Base-by-base conservation (phyloP, 1,140 invertebrate genomes). In the Formica selysi region DNA sequence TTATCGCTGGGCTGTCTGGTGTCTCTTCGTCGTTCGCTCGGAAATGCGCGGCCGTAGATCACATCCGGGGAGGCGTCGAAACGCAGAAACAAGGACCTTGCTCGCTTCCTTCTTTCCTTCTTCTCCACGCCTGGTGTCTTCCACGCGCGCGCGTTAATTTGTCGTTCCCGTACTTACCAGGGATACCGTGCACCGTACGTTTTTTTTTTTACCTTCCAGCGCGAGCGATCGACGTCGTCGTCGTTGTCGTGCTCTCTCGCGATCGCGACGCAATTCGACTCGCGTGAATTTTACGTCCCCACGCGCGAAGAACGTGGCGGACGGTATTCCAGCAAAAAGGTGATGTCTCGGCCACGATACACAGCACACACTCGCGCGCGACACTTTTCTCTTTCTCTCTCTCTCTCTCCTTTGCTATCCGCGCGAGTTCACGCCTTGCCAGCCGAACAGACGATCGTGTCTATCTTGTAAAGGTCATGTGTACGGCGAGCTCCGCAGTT, bases 381-480 rank as follows among this genome's bases (percentile, higher is more conserved):
- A 59, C 41, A 57, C 36, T 38, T 80, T 29, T 65, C 54, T 41
- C 36, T 70, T 22, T 62, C 10, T n/a, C 26, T 36, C 10, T 59
- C 19, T 70, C 36, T 57, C 16, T 78, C 8, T 32, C 16, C 62
- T 22, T 41, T 16, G 36, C 65, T 36, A 16, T 16, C 78, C 19
- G 78, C 36, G 68, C 68, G 68, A 13, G 79, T 83, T 83, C 88
- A 90, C 87, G 89, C 89, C 85, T 90, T 89, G 78, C 74, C 73
- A 85, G 73, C 87, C 71, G 91, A 91, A 92, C 91, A 89, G 91
- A 91, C 91, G 91, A 93, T 95, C 92, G 93, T 94, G 91, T 95
- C 94, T 94, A 95, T 95, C 93, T 95, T 95, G 94, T 93, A 95
- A 95, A 95, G 95, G 95, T 95, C 95, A 95, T 95, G 94, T 95